Percentiles rank a stretch among this genome's conserved stretches.
phyloP scores from a whole-genome alignment of 2,888 invertebrate genomes.

The Molorchus minor region DNA sequence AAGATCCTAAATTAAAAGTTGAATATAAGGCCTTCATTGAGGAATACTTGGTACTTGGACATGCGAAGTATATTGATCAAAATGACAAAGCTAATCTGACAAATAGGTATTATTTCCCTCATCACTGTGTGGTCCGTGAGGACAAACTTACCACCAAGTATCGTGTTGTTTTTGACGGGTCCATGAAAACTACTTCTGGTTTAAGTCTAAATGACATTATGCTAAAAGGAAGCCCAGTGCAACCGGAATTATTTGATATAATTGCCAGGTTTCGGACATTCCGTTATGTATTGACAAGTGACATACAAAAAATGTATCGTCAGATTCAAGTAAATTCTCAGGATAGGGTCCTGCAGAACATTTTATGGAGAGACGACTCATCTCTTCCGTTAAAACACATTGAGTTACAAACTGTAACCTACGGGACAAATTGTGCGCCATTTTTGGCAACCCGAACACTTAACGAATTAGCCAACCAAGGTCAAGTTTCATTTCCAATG shows the following conservation, averaged over 20 bases:
- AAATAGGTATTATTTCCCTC: conserved; percentile 10
- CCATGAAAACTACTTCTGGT: not conserved
- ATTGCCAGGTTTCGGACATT: conserved; percentile 2
- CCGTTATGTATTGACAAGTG: conserved; percentile 18
- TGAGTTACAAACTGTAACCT: not conserved
- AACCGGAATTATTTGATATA: conserved; percentile 9
- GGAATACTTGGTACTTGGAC: not conserved
- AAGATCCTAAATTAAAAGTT: not conserved
- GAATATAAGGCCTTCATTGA: not conserved
- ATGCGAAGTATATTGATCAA: not conserved
- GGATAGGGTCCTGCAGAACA: not conserved
- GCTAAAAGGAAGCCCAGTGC: conserved; percentile 12
- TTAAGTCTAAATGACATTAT: conserved; percentile 10
- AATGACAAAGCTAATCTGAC: not conserved
- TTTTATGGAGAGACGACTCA: conserved; percentile 10
- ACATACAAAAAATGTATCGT: conserved; percentile 16
- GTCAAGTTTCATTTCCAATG: not conserved
- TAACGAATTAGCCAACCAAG: not conserved
- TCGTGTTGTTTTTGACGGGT: conserved; percentile 19
- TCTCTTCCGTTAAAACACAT: not conserved
- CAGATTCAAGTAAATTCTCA: not conserved
- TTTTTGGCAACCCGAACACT: conserved; percentile 3
- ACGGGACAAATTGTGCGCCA: conserved; percentile 13
- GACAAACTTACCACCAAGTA: conserved; percentile 4
- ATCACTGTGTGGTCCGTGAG: conserved; percentile 20